Evolutionary conservation across 2,113 vertebrate genomes (phyloP), one percentile per base, ranked within the genome.

Genomic region (Speoplatyrhinus poulsoni): DNA sequence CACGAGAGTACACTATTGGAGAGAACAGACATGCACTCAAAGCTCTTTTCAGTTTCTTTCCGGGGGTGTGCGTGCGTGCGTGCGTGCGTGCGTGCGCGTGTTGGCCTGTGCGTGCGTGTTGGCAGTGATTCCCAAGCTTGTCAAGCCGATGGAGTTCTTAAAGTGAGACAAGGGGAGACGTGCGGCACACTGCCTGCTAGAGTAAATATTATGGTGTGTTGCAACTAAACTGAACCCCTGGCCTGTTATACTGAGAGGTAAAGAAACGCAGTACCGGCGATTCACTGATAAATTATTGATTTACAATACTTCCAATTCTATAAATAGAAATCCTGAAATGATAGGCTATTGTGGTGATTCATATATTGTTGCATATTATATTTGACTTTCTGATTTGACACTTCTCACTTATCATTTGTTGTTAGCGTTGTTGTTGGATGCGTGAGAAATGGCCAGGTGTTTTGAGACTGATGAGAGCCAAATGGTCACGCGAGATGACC

Each of bases 131-230:
- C 71, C 66, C 69, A 59, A 74, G 80, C 80, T 80, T 91, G 87
- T 89, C 90, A 85, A 73, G 41, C 79, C 87, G 88, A 90, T 85
- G 71, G 82, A 88, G 77, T 84, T 86, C 84, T 82, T 85, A 70
- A 87, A 83, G 59, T 75, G 69, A 81, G 79, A 82, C 75, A 50
- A 54, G 73, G 75, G 77, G 66, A 72, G 73, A 80, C 73, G 62
- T 85, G 80, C 82, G 76, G 83, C 81, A 82, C 62, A 68, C 77
- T 85, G 81, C 60, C 50, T 86, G 79, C 67, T 76, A 82, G 77
- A 86, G 89, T 90, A 90, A 91, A 91, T 92, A 91, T 90, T 91
- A 87, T 87, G 80, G 78, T 12, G 69, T 41, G 52, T 66, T 75
- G 81, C 77, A 70, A 73, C 79, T 66, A 66, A 12, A 56, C 77